Evolutionary conservation across 2,113 vertebrate genomes (phyloP).

Genomic region (Lophius piscatorius): DNA sequence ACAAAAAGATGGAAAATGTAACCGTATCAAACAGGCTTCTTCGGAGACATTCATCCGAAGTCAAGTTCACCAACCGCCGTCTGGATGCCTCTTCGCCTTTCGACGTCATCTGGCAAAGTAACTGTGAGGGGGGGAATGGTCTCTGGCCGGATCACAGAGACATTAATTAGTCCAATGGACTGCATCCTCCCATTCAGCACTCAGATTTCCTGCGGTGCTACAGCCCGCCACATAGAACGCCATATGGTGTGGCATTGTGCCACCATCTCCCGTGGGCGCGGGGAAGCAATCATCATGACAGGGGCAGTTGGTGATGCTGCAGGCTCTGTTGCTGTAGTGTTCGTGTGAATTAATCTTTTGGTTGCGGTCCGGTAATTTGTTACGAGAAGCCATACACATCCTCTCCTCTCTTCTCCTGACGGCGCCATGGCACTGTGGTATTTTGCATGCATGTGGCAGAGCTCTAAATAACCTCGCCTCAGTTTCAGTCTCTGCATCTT

Average conservation of each 20-base stretch:
- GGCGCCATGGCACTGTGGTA: conserved; percentile 43
- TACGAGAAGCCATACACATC: background rate
- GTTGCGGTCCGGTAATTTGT: conserved; percentile 15
- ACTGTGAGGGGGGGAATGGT: conserved; percentile 9
- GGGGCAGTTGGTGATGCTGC: conserved; percentile 29
- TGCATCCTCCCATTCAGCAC: conserved; percentile 28
- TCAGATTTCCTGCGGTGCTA: conserved; percentile 23
- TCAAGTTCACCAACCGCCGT: conserved; percentile 22
- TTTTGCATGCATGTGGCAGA: conserved; percentile 57
- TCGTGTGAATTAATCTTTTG: conserved; percentile 34
- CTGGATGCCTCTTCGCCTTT: conserved; percentile 6
- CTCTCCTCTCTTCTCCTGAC: conserved; percentile 19
- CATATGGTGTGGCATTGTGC: conserved; percentile 68
- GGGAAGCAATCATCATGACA: conserved; percentile 31
- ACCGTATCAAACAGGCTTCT: conserved; percentile 17
- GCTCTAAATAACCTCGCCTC: conserved; percentile 22
- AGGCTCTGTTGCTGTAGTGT: conserved; percentile 33
- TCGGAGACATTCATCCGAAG: conserved; percentile 33
- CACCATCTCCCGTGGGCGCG: conserved; percentile 28
- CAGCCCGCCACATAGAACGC: conserved; percentile 30
- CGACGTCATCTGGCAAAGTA: conserved; percentile 13
- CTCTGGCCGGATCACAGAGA: conserved; percentile 40
- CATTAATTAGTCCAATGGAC: conserved; percentile 50
- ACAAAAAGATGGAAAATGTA: conserved; percentile 1
- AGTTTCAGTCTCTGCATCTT: conserved; percentile 25